Conservation (phyloP, 2,113 vertebrate genomes). For the Nymphicus hollandicus region DNA sequence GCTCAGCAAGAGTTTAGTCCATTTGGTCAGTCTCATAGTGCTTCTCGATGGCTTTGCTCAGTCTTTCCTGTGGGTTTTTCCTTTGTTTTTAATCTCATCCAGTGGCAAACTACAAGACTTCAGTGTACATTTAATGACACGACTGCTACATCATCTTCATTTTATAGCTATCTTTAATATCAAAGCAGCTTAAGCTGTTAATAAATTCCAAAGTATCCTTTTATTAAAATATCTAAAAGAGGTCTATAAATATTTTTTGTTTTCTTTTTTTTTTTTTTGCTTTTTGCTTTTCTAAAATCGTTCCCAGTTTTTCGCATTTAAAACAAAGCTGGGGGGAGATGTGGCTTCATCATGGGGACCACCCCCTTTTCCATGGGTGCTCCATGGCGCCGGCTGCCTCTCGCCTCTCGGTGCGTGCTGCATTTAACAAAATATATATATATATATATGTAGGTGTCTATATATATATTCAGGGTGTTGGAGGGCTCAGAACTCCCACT, state of each 20-base stretch:
- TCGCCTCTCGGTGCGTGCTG: background rate
- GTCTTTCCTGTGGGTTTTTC: constrained; percentile 67
- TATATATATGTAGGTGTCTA: background rate
- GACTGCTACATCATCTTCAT: constrained; percentile 90
- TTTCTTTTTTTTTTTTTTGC: background rate
- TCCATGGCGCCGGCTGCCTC: background rate
- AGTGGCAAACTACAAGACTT: constrained; percentile 98
- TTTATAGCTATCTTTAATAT: constrained; percentile 91
- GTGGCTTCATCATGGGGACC: background rate
- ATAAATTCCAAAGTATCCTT: constrained; percentile 95
- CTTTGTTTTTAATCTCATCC: constrained; percentile 92
- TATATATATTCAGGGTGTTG: background rate
- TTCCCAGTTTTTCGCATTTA: constrained; percentile 74
- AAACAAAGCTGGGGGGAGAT: constrained; percentile 31
- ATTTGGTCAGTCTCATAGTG: constrained; percentile 94
- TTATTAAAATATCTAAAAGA: constrained; percentile 97
- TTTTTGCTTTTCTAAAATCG: constrained; percentile 83
- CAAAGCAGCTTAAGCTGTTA: constrained; percentile 92
- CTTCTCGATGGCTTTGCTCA: constrained; percentile 98
- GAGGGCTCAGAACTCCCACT: constrained; percentile 92
- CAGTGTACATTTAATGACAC: constrained; percentile 94
- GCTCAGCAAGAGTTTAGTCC: constrained; percentile 81
- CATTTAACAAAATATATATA: constrained; percentile 66
- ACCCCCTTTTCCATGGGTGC: background rate
- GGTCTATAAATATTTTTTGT: constrained; percentile 90